Percentiles rank a stretch among this genome's conserved stretches.
phyloP scores from a whole-genome alignment of 92 coral and sea anemone genomes.

The Anthopleura xanthogrammica region DNA sequence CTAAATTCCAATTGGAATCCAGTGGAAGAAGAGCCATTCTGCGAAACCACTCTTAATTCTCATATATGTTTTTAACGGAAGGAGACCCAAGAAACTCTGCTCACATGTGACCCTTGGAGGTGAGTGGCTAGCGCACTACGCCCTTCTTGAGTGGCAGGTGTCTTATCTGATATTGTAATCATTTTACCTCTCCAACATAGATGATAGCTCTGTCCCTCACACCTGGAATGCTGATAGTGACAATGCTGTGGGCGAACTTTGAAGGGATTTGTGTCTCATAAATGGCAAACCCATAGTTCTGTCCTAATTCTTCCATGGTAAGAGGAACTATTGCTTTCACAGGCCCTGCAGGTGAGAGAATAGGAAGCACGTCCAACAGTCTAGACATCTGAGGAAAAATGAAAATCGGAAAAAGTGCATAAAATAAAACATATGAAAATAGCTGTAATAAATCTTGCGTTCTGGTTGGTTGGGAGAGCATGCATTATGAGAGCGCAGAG shows the following conservation, averaged over 20 bases:
- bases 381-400: slow-evolving; percentile 37
- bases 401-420: not conserved
- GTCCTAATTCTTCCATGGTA: slow-evolving; percentile 80
- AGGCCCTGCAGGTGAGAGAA: slow-evolving; percentile 51
- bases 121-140: no score
- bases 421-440: not conserved
- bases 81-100: no score
- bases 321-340: slow-evolving; percentile 52
- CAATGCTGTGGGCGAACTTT: slow-evolving; percentile 40
- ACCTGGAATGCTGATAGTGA: slow-evolving; percentile 75
- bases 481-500: no score
- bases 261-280: slow-evolving; percentile 65
- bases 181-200: slow-evolving; percentile 69
- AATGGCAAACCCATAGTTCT: slow-evolving; percentile 84
- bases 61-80: no score
- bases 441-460: no score
- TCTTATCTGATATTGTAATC: no score
- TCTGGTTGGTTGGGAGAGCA: no score
- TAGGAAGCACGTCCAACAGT: slow-evolving; percentile 48
- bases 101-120: no score
- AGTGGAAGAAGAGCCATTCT: no score
- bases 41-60: no score
- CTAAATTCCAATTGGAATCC: no score
- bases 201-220: slow-evolving; percentile 88
- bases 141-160: no score